These are phyloP conservation scores for Myotis daubentonii DNA, from an alignment of 2,797 vertebrate genomes.

Conservation along the genomic window DNA sequence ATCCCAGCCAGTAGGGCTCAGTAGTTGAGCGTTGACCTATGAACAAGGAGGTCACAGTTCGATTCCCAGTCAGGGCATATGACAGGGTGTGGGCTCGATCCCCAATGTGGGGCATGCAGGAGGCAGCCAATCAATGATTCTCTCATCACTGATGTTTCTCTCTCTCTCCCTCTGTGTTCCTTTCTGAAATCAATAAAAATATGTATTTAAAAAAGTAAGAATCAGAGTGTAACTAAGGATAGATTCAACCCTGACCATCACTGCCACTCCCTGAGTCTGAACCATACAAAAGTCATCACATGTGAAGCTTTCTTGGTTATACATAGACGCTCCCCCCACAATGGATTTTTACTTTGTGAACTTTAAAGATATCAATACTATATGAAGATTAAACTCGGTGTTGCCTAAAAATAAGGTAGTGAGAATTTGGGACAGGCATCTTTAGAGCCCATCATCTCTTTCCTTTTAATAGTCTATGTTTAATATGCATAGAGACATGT, in stretches of 20 bases:
- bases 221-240: background rate
- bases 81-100: no score
- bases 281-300: background rate
- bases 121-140: no score
- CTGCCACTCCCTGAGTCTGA: background rate
- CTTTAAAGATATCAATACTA: background rate
- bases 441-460: background rate
- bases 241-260: background rate
- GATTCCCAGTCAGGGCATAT: no score
- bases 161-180: no score
- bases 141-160: no score
- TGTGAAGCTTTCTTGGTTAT: background rate
- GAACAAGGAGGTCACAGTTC: no score
- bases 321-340: background rate
- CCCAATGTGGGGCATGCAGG: no score
- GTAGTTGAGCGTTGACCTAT: no score
- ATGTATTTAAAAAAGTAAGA: background rate
- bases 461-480: background rate
- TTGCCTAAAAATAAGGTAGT: slow-evolving; percentile 2
- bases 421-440: background rate
- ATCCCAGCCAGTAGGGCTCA: no score
- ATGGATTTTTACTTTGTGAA: background rate
- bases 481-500: background rate
- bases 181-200: no score
- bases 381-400: background rate